Evolutionary conservation across 2,888 invertebrate species (phyloP), one percentile per base, ranked within the genome.

Genomic region (Erannis defoliaria): DNA sequence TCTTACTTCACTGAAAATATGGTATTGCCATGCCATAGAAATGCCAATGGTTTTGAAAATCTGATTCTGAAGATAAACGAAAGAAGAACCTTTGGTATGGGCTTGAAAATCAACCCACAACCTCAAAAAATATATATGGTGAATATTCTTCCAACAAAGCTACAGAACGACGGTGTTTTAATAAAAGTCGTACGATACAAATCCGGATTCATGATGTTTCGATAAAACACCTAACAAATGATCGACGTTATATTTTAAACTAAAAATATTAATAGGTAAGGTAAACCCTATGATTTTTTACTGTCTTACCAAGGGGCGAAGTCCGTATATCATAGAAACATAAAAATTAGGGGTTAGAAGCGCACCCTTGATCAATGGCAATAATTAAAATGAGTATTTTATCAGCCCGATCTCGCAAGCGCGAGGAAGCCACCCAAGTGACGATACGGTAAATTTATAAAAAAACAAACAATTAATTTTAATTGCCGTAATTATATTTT

Each of bases 271-370:
- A 12, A 18, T 4, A n/a, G 3, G 43, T 42, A 56, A 31, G 23
- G 29, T 14, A 29, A 16, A 31, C 40, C 54, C 35, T 42, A 38
- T 19, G 21, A 8, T 19, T 29, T 26, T 8, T 19, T 6, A 19
- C 5, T 5, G n/a, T 19, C 1, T 19, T 31, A 23, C 21, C 46
- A 14, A 35, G 19, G 43, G 56, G 50, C 70, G 74, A 66, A 62
- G 63, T 49, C 61, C 72, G 77, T 84, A 77, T 78, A 84, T 88
- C 84, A 86, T n/a, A n/a, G n/a, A n/a, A n/a, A 88, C 90, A 87
- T 88, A 90, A 84, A 89, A 88, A 89, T 90, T 88, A 86, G 85
- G 88, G 90, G 88, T 88, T 89, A 77, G 74, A 77, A 76, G 83
- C 78, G 77, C 80, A 80, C 83, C 84, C 85, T 77, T 84, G 80